These are phyloP conservation scores for Delia radicum DNA, from an alignment of 1,140 invertebrate genomes.

Conservation along the genomic window DNA sequence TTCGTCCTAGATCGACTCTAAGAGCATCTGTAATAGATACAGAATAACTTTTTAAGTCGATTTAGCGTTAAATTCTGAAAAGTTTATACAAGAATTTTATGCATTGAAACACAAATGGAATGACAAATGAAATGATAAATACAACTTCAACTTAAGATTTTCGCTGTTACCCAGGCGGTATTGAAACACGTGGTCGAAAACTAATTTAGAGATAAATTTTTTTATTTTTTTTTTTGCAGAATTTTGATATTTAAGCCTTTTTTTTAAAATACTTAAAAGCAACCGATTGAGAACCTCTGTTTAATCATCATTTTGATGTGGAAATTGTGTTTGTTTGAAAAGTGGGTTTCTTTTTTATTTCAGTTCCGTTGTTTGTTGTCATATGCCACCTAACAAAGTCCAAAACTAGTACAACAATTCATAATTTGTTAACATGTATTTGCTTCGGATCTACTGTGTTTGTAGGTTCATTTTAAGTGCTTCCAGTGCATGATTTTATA, in stretches of 20 bases:
- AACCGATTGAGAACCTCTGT: not conserved
- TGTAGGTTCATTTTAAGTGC: not conserved
- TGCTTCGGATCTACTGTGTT: not conserved
- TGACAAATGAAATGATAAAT: too few relatives aligned
- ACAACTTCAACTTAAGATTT: too few relatives aligned
- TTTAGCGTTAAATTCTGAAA: too few relatives aligned
- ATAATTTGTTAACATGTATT: not conserved
- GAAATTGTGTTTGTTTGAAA: conserved; percentile 12
- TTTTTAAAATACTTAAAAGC: not conserved
- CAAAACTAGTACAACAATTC: not conserved
- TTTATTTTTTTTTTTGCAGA: not conserved
- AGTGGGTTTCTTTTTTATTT: not conserved
- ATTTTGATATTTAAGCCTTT: not conserved
- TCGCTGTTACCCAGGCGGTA: too few relatives aligned
- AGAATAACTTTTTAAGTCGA: too few relatives aligned
- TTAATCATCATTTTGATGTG: not conserved
- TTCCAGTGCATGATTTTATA: not conserved
- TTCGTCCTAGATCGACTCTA: too few relatives aligned
- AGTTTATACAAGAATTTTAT: too few relatives aligned
- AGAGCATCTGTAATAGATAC: too few relatives aligned
- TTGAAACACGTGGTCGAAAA: too few relatives aligned
- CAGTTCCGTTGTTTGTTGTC: not conserved
- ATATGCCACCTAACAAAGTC: not conserved
- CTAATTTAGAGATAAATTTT: too few relatives aligned
- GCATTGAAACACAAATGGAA: too few relatives aligned